These are phyloP conservation scores for Enteromius anoplus DNA, from an alignment of 2,797 vertebrate genomes.

Conservation along the genomic window DNA sequence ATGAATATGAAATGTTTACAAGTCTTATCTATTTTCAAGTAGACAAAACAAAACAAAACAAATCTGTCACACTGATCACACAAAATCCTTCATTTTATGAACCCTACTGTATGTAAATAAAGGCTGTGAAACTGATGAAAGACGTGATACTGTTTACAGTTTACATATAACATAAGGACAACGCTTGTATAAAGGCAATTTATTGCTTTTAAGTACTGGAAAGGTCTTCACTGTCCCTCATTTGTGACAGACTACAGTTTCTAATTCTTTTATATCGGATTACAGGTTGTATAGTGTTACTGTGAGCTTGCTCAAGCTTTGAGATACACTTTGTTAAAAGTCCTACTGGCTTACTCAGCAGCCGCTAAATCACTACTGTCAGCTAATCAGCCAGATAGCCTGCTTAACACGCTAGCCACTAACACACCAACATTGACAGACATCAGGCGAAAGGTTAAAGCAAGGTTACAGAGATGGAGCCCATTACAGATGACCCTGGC, in stretches of 20 bases:
- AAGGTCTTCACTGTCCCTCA: conserved; percentile 2
- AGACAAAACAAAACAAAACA: background rate
- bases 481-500: background rate
- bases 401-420: conserved; percentile 45
- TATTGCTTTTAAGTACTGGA: background rate
- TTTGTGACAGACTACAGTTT: conserved; percentile 27
- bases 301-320: conserved; percentile 48
- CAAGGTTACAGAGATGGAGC: conserved; percentile 33
- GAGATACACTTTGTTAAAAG: conserved; percentile 38
- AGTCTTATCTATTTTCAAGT: background rate
- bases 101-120: background rate
- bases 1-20: background rate
- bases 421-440: conserved; percentile 37
- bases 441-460: conserved; percentile 40
- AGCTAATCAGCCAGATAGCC: conserved; percentile 38
- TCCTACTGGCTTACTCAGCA: conserved; percentile 47
- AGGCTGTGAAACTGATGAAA: background rate
- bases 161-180: background rate
- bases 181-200: background rate
- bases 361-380: conserved; percentile 37
- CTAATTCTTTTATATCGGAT: conserved; percentile 43
- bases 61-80: background rate
- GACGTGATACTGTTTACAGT: background rate
- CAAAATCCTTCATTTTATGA: background rate
- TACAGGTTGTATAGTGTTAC: conserved; percentile 53